Evolutionary conservation across 2,113 vertebrate genomes (phyloP), one percentile per base, ranked within the genome.

Genomic region (Menura novaehollandiae): DNA sequence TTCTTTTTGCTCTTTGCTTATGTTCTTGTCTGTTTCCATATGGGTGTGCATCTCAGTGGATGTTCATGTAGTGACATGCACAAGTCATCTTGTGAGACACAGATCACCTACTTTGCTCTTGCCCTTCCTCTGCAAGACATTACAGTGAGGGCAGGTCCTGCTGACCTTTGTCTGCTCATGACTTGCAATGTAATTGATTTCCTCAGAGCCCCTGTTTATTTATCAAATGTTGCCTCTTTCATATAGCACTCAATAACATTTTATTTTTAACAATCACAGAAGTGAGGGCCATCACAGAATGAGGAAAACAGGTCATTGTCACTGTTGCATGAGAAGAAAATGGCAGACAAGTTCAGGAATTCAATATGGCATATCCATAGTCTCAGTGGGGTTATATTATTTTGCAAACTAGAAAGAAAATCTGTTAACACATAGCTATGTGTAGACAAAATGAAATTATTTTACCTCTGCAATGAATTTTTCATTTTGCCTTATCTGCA

Each of bases 21-120:
- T 13, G 8, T 35, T 76, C 6, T 92, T 12, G 66, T 59, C 26
- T 18, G 2, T 85, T 68, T 79, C 55, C 4, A 1, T 23, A 2
- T 2, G 58, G 39, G 6, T 12, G 23, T 55, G 30, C 11, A 5
- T 80, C 1, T 22, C 66, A 32, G 37, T 30, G 43, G 66, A 22
- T 12, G 27, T 16, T 44, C 6, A 0, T 24, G 26, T n/a, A 21
- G n/a, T 9, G 44, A 78, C 15, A 28, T 0, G 3, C 11, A 21
- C 7, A 47, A 78, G 26, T 59, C 44, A 39, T 55, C 33, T 11
- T 56, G 43, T 82, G 67, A 63, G 58, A 77, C 5, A 3, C 16
- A 47, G 76, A 59, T 51, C 56, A 49, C 33, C 35, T 74, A 3
- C 51, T 64, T 71, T 39, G 41, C 35, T 72, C 39, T 47, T 69